Percentiles rank a stretch among this genome's conserved stretches.
Evolutionary conservation across 2,113 vertebrate species (phyloP).

Genomic region (Ceuthmochares aereus): DNA sequence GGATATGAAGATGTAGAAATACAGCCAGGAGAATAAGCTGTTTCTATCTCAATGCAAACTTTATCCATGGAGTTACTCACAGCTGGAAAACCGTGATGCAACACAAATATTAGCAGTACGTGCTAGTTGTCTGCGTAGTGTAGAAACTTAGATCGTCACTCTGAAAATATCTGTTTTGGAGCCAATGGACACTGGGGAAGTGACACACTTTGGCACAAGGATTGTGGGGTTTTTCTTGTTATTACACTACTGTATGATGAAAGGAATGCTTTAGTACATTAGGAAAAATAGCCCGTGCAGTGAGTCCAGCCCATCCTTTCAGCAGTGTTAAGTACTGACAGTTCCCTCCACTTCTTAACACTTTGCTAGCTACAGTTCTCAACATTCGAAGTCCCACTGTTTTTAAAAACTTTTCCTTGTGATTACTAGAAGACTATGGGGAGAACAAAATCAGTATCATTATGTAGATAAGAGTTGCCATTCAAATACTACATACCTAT

Average conservation of each 20-base stretch:
- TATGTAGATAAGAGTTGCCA: background rate
- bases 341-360: background rate
- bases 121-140: background rate
- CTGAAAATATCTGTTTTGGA: background rate
- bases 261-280: background rate
- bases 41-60: background rate
- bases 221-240: background rate
- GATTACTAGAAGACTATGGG: background rate
- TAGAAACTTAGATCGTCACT: background rate
- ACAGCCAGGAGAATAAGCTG: background rate
- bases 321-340: background rate
- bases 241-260: background rate
- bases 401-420: background rate
- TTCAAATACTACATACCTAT: background rate
- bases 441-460: background rate
- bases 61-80: background rate
- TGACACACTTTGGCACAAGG: background rate
- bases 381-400: background rate
- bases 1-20: background rate
- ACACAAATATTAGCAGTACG: background rate
- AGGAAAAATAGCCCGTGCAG: background rate
- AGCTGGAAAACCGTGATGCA: background rate
- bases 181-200: background rate
- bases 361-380: background rate
- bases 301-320: background rate